Percentiles rank a stretch among this genome's conserved stretches.
phyloP scores from a whole-genome alignment of 2,888 invertebrate species.

The Agelastica alni region DNA sequence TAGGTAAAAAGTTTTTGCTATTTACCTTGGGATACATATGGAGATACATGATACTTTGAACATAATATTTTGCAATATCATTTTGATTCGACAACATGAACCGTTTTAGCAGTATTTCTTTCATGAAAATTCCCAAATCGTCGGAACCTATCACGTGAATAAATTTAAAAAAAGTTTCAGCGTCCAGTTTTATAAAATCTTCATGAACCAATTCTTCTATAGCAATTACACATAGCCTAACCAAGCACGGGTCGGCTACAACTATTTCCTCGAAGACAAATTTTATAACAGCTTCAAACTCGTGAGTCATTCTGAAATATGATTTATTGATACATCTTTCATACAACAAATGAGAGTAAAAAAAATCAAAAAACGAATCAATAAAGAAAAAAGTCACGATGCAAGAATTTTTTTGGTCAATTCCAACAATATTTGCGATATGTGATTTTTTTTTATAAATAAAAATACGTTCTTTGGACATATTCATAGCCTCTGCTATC shows the following conservation, averaged over 20 bases:
- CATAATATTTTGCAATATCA: slow-evolving; percentile 38
- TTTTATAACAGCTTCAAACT: slow-evolving; percentile 37
- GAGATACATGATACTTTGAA: slow-evolving; percentile 36
- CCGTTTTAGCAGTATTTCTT: slow-evolving; percentile 34
- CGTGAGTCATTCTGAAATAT: slow-evolving; percentile 40
- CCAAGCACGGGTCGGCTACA: slow-evolving; percentile 33
- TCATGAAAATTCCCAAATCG: slow-evolving; percentile 36
- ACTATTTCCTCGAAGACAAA: slow-evolving; percentile 36
- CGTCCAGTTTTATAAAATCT: slow-evolving; percentile 34
- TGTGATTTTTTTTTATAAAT: too few relatives aligned
- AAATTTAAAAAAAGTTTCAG: slow-evolving; percentile 37
- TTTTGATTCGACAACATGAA: slow-evolving; percentile 39
- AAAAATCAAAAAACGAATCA: not conserved
- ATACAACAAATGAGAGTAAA: too few relatives aligned
- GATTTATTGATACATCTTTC: too few relatives aligned
- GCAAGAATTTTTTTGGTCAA: too few relatives aligned
- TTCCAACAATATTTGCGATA: too few relatives aligned
- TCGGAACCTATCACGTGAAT: slow-evolving; percentile 35
- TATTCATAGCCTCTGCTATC: too few relatives aligned
- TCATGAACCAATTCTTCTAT: slow-evolving; percentile 40
- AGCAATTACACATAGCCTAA: slow-evolving; percentile 33
- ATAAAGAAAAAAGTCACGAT: too few relatives aligned
- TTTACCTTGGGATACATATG: slow-evolving; percentile 25
- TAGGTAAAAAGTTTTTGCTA: not conserved
- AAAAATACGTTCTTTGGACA: too few relatives aligned